Base-by-base conservation (phyloP, 2,888 invertebrate species). In the Dryadula phaetusa region DNA sequence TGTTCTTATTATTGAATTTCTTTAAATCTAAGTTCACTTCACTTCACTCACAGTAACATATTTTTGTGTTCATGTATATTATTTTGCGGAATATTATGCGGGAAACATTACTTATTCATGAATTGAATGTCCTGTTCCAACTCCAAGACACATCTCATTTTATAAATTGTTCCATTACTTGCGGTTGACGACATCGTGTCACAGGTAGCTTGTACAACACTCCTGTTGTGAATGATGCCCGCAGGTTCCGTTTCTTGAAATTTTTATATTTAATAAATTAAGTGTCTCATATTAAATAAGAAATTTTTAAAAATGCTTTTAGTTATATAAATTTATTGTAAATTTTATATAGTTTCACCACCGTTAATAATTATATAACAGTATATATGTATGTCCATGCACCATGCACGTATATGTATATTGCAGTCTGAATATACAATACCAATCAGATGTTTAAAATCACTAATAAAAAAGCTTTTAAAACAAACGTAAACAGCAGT, bases 31-130 rank as follows among this genome's bases (percentile, higher is more conserved):
- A 4, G n/a, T 10, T 34, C 28, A 53, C 14, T 53, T 62, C 8
- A 62, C 18, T 40, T 53, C 62, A 42, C 40, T 34, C 20, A 54
- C 54, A 20, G 20, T 37, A 22, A 20, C 0, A 14, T 46, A 37
- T 7, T 0, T 53, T 34, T 53, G 7, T 37, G 10, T 63, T 42
- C 42, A 20, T 14, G 8, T 37, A 12, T 12, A 20, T 12, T 28
- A 18, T 14, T 20, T 5, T 20, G n/a, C 3, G 32, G 14, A 25
- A 16, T 37, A 25, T 53, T 20, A 47, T 28, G 8, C 20, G 5
- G 10, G 14, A 25, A 7, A 49, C 6, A 25, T n/a, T 25, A 49
- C n/a, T 49, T 5, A 25, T 25, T 49, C 2, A 49, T 25, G 22
- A 47, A 6, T 14, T 47, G 47, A 22, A 47, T 25, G 2, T 47